A percentile compares a stretch with the other conserved stretches of the same genome.
Conservation (phyloP, 2,888 invertebrate species). For the Cephus pulcher region DNA sequence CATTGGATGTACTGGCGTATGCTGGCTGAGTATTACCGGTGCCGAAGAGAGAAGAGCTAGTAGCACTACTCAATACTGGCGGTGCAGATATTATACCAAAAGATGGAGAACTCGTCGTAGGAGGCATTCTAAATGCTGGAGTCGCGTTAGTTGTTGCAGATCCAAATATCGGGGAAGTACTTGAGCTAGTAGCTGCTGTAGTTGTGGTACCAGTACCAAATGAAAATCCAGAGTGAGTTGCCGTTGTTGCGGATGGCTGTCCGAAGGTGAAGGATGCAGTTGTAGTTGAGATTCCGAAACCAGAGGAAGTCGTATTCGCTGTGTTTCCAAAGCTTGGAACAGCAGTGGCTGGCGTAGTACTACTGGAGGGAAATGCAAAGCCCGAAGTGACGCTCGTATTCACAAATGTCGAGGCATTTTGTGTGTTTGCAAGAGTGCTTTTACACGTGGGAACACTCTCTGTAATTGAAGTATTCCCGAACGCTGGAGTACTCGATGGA, state of each 20-base stretch:
- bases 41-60: slow-evolving; percentile 12
- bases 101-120: slow-evolving; percentile 25
- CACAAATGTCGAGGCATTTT: background rate
- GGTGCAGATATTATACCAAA: slow-evolving; percentile 28
- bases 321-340: background rate
- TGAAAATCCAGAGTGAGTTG: slow-evolving; percentile 20
- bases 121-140: slow-evolving; percentile 31
- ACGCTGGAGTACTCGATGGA: background rate
- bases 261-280: slow-evolving; percentile 20
- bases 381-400: background rate
- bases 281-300: slow-evolving; percentile 2
- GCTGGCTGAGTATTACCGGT: slow-evolving; percentile 14
- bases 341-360: background rate
- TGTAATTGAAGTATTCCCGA: background rate
- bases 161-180: slow-evolving; percentile 6
- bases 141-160: slow-evolving; percentile 11
- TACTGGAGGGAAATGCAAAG: background rate
- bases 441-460: background rate
- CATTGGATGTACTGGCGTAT: slow-evolving; percentile 9
- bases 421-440: background rate
- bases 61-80: slow-evolving; percentile 31
- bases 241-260: slow-evolving; percentile 6
- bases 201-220: slow-evolving; percentile 21
- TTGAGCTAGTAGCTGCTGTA: background rate
- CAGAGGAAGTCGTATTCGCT: background rate